Evolutionary conservation across 2,888 invertebrate genomes (phyloP), one percentile per base, ranked within the genome.

Genomic region (Cordilura impudica): DNA sequence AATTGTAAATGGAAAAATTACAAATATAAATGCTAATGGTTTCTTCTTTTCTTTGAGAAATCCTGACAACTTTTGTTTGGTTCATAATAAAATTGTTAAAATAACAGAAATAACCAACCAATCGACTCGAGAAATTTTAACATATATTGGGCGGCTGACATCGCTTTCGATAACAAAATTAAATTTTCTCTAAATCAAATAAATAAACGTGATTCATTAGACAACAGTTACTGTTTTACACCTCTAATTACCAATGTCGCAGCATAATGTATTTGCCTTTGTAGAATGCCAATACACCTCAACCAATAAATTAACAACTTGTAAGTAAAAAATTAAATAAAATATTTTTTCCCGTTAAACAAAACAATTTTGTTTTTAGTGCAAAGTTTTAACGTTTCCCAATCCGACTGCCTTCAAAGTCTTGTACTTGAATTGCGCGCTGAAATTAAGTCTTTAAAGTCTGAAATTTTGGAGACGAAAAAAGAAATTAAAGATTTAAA

Each of bases 171-270:
- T 39, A 70, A 43, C 23, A 51, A 26, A 74, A 71, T 78, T 35
- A 14, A 74, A 53, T 81, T 81, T 66, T 63, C 47, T n/a, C 54
- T 26, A 47, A 70, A 73, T 69, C 12, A 78, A 39, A 63, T 78
- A 58, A 60, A 47, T 21, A 63, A 70, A 31, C 54, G 26, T 47
- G 14, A 65, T 19, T 54, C 54, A 8, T 54, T 26, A 70, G 56
- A 49, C 23, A 69, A 56, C 16, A 56, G 60, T 14, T 70, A 31
- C 56, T 56, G 29, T 43, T 76, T 76, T 39, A 53, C 21, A 61
- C 69, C 56, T 10, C 18, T 47, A 26, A n/a, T 75, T 18, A 58
- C 23, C 35, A 67, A 75, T 75, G 69, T 61, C 58, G 49, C 60
- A 76, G 19, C 45, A 69, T 56, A 51, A 70, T 63, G 6, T 54